phyloP scores from a whole-genome alignment of 2,113 vertebrate species.

The Mormoops blainvillei region DNA sequence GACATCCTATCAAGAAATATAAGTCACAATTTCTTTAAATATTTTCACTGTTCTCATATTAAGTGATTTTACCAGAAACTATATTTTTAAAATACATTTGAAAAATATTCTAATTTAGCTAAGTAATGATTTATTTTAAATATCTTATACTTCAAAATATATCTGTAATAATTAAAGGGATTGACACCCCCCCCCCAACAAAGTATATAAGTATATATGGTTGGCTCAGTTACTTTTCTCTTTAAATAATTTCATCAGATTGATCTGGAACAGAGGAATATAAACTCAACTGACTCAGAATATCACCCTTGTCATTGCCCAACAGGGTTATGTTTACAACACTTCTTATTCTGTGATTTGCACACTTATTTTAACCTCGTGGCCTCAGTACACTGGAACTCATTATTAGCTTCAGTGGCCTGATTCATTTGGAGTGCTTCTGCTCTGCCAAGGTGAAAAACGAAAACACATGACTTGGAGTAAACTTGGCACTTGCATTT shows the following conservation, averaged over 20 bases:
- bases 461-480: conserved; percentile 7
- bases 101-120: conserved; percentile 14
- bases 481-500: not conserved
- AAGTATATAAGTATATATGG: not conserved
- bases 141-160: not conserved
- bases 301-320: not conserved
- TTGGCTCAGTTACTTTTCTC: conserved; percentile 34
- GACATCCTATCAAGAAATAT: not conserved
- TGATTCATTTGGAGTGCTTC: conserved; percentile 19
- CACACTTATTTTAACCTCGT: conserved; percentile 44
- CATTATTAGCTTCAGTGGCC: conserved; percentile 54
- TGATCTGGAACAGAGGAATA: not conserved
- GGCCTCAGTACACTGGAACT: not conserved
- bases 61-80: not conserved
- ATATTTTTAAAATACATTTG: conserved; percentile 4
- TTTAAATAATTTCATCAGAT: conserved; percentile 24
- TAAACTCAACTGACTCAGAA: rapidly evolving
- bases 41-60: not conserved
- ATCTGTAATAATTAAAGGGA: not conserved
- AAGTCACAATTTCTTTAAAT: not conserved
- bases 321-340: not conserved
- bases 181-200: not conserved
- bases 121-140: conserved; percentile 12
- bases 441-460: conserved; percentile 51
- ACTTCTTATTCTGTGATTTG: not conserved